Conservation (phyloP, 1,140 invertebrate species). For the Cotesia chilonis region DNA sequence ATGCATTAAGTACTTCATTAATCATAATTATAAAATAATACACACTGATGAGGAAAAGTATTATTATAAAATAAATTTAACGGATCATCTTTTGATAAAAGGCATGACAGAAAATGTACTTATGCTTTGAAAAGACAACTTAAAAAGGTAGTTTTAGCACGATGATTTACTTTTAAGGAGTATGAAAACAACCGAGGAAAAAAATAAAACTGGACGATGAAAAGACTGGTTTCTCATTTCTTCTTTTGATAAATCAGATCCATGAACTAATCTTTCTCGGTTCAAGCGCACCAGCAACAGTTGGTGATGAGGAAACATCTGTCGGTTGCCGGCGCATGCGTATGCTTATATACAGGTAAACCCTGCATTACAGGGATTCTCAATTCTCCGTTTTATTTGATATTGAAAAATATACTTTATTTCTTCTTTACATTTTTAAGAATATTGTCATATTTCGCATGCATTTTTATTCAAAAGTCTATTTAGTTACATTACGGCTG, state of each 20-base stretch:
- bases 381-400: constrained; percentile 42
- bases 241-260: constrained; percentile 52
- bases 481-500: neutral
- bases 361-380: constrained; percentile 55
- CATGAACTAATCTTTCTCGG: constrained; percentile 35
- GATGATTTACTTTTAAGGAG: neutral
- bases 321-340: constrained; percentile 53
- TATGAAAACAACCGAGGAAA: neutral
- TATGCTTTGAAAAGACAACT: neutral
- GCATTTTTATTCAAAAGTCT: constrained; percentile 10
- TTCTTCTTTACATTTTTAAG: constrained; percentile 5
- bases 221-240: constrained; percentile 39
- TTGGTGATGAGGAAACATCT: constrained; percentile 62
- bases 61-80: too few species aligned
- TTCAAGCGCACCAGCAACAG: constrained; percentile 50
- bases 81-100: constrained; percentile 30
- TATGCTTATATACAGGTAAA: constrained; percentile 48
- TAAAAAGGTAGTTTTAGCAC: neutral
- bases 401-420: neutral
- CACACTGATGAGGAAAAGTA: too few species aligned
- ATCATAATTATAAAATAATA: too few species aligned
- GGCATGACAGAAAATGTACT: too few species aligned
- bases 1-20: too few species aligned
- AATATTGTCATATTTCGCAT: constrained; percentile 8
- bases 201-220: constrained; percentile 14